phyloP scores from a whole-genome alignment of 2,888 invertebrate genomes.

The Tetramorium bicarinatum region DNA sequence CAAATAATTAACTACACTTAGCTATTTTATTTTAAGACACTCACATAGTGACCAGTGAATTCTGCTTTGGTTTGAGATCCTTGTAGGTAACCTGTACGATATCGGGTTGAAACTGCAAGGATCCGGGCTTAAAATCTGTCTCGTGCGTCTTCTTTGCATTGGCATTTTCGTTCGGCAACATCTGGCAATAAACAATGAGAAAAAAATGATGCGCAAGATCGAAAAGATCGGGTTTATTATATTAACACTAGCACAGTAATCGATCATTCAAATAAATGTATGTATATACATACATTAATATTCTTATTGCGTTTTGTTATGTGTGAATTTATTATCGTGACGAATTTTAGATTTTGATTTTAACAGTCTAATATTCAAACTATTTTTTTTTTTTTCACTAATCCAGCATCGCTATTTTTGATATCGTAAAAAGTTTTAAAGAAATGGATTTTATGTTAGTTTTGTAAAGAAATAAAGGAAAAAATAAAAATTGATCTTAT shows the following conservation, averaged over 20 bases:
- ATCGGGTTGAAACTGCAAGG: constrained; percentile 44
- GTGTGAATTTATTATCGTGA: not conserved
- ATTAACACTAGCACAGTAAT: not conserved
- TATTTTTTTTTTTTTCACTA: not conserved
- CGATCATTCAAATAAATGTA: not conserved
- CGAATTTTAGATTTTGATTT: not conserved
- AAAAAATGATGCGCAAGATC: not conserved
- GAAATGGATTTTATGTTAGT: not conserved
- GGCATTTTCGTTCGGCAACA: constrained; percentile 61
- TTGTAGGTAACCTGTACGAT: constrained; percentile 36
- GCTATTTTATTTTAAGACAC: constrained; percentile 72
- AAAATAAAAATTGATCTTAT: not conserved
- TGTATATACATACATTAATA: not conserved
- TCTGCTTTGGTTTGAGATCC: constrained; percentile 84
- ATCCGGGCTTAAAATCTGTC: constrained; percentile 54
- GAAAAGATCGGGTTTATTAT: not conserved
- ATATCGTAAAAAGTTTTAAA: not conserved
- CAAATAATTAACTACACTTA: not conserved
- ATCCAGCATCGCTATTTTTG: not conserved
- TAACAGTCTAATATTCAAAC: not conserved
- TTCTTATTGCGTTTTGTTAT: not conserved
- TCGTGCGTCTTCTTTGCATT: constrained; percentile 44
- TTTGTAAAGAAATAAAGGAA: not conserved
- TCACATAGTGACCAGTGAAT: constrained; percentile 88
- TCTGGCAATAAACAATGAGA: constrained; percentile 38